phyloP scores from a whole-genome alignment of 2,888 invertebrate genomes.

The Hirtodrosophila trivittata region DNA sequence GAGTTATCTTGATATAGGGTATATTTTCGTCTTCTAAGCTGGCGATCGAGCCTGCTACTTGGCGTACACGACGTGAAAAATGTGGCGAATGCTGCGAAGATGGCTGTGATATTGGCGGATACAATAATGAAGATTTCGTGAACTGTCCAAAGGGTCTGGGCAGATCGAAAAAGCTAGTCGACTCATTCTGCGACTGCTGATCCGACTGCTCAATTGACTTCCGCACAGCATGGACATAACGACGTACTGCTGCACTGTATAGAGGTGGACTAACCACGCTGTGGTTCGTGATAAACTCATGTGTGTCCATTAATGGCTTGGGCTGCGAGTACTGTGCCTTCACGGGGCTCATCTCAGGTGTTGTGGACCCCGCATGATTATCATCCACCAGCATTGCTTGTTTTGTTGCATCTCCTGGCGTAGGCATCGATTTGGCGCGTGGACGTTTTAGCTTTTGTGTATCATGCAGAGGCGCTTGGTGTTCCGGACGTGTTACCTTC shows the following conservation, averaged over 20 bases:
- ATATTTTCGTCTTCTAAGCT: background rate
- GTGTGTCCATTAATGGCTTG: constrained; percentile 10
- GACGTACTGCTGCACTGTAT: constrained; percentile 21
- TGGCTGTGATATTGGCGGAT: constrained; percentile 34
- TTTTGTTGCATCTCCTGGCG: background rate
- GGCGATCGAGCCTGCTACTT: constrained; percentile 19
- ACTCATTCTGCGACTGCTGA: background rate
- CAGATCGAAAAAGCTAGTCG: constrained; percentile 5
- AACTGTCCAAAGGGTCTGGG: constrained; percentile 11
- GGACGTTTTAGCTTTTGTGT: constrained; percentile 8
- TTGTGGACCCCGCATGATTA: too few species aligned
- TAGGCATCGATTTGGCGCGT: constrained; percentile 51
- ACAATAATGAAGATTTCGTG: constrained; percentile 34
- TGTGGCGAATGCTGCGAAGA: constrained; percentile 23
- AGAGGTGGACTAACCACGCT: constrained; percentile 34
- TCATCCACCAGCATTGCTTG: too few species aligned
- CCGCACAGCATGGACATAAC: constrained; percentile 20
- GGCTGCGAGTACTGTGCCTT: background rate
- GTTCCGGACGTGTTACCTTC: background rate
- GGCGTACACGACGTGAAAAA: constrained; percentile 46
- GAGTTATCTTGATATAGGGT: constrained; percentile 17
- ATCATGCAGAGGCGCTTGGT: background rate
- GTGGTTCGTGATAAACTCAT: constrained; percentile 19
- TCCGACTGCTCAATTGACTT: constrained; percentile 2
- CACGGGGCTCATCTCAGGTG: background rate